Percentiles rank a stretch among this genome's conserved stretches.
Evolutionary conservation across 2,888 invertebrate genomes (phyloP).

Genomic region (Eupithecia tripunctaria): DNA sequence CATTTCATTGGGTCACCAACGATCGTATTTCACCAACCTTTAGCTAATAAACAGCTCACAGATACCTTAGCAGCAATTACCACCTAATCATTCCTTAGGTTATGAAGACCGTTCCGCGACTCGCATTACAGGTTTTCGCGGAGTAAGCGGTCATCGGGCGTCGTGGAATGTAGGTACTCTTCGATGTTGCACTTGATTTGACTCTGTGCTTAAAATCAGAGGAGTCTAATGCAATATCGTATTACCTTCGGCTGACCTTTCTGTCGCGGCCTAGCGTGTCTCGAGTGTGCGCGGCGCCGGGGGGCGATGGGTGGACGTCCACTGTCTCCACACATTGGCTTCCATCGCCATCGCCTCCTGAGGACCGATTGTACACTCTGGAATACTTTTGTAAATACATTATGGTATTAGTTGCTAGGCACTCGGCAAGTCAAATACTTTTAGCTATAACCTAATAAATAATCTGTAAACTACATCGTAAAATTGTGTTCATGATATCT

Average conservation of each 20-base stretch:
- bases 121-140: conserved; percentile 53
- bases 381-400: conserved; percentile 55
- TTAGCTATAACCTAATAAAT: not conserved
- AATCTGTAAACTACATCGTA: conserved; percentile 3
- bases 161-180: conserved; percentile 47
- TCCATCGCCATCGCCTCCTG: conserved; percentile 74
- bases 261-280: conserved; percentile 56
- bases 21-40: not conserved
- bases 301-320: conserved; percentile 79
- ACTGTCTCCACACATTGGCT: conserved; percentile 78
- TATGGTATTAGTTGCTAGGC: conserved; percentile 45
- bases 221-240: conserved; percentile 69
- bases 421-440: conserved; percentile 23
- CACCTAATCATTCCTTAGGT: conserved; percentile 15
- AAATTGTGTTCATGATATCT: not conserved
- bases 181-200: conserved; percentile 70
- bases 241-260: conserved; percentile 55
- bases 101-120: conserved; percentile 47
- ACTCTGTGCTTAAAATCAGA: conserved; percentile 69
- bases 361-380: conserved; percentile 68
- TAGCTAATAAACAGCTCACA: not conserved
- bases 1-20: not conserved
- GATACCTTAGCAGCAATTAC: not conserved
- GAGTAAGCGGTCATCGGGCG: conserved; percentile 53
- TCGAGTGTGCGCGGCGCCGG: conserved; percentile 66